Conservation (phyloP, 23 tunicate genomes). For the Trididemnum nubilum region DNA sequence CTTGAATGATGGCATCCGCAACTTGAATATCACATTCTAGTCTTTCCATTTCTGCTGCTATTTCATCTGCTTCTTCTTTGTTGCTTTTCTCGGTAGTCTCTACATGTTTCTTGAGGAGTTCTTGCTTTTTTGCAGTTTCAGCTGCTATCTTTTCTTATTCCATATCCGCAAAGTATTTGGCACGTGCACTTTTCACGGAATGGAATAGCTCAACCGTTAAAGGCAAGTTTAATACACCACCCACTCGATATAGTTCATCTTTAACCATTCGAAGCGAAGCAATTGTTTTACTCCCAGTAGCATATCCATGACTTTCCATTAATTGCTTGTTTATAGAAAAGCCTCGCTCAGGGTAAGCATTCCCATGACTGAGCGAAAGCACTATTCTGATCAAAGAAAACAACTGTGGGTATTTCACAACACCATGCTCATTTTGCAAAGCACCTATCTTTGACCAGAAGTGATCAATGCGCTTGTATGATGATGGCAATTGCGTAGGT, state of each 20-base stretch:
- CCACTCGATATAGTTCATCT: not conserved
- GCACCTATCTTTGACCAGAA: not conserved
- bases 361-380: not conserved
- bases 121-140: conserved; percentile 2
- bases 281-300: not conserved
- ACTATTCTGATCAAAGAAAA: not conserved
- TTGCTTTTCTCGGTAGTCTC: not conserved
- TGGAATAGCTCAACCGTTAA: not conserved
- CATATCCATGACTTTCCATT: not conserved
- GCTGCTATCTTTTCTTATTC: not conserved
- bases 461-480: not conserved
- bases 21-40: not conserved
- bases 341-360: not conserved
- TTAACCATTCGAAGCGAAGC: not conserved
- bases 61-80: not conserved
- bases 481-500: not conserved
- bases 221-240: not conserved
- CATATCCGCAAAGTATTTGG: not conserved
- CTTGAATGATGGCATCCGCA: not conserved
- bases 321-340: not conserved
- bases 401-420: not conserved
- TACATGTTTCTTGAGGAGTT: not conserved
- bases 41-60: not conserved
- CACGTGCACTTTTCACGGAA: too few species aligned
- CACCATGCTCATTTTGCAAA: not conserved